These are phyloP conservation scores for Acrocephalus kingi DNA, from an alignment of 2,113 vertebrate species.

Conservation along the genomic window DNA sequence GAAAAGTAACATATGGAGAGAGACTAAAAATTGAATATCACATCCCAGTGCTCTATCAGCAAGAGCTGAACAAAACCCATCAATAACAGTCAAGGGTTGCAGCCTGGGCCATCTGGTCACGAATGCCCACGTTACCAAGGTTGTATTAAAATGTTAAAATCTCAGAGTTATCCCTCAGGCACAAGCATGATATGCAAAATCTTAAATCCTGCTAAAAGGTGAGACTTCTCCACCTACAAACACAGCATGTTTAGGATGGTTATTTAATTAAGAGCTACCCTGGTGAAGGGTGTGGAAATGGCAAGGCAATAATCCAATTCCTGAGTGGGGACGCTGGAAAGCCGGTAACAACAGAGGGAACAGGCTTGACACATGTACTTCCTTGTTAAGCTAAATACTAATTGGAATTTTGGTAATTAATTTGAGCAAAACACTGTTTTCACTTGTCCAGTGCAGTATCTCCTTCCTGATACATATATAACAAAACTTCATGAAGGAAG, in stretches of 20 bases:
- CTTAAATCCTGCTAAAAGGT: background rate
- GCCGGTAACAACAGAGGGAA: background rate
- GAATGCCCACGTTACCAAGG: background rate
- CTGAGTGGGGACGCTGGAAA: background rate
- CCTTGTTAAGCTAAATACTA: background rate
- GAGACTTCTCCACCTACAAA: background rate
- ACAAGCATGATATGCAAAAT: background rate
- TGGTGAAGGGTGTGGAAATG: background rate
- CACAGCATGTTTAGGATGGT: background rate
- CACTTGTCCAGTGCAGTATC: background rate
- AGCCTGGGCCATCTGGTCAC: slow-evolving; percentile 35
- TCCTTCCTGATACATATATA: background rate
- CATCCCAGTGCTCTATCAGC: slow-evolving; percentile 6
- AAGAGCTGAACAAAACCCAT: slow-evolving; percentile 22
- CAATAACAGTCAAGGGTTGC: background rate
- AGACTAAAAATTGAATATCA: slow-evolving; percentile 50
- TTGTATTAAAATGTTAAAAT: background rate
- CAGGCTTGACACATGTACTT: background rate
- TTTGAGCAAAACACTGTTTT: background rate
- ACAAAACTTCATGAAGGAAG: background rate
- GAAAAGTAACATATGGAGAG: slow-evolving; percentile 64
- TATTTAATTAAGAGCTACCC: slow-evolving; percentile 35
- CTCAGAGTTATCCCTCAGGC: slow-evolving; percentile 28
- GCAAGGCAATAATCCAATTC: background rate
- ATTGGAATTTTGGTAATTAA: background rate